phyloP scores from a whole-genome alignment of 2,888 invertebrate species.

The Hydraecia micacea region DNA sequence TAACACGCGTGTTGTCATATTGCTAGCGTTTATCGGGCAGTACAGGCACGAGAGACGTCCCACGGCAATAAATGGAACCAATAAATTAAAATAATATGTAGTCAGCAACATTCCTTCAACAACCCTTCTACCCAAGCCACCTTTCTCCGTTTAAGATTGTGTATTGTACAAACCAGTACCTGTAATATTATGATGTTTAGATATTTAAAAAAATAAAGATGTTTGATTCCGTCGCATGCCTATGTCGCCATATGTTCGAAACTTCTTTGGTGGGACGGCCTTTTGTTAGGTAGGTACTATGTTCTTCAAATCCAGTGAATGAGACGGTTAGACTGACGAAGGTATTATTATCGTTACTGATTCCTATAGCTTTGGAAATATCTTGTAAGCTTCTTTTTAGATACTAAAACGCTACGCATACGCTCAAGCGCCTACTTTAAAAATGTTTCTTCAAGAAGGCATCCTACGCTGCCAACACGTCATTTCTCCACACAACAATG shows the following conservation, averaged over 20 bases:
- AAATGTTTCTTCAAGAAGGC: not conserved
- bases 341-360: not conserved
- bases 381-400: not conserved
- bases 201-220: not conserved
- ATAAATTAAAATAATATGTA: not conserved
- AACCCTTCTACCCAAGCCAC: no score
- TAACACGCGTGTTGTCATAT: conserved; percentile 3
- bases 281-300: not conserved
- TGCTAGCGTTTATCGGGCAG: conserved; percentile 2
- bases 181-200: not conserved
- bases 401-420: not conserved
- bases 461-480: not conserved
- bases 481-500: not conserved
- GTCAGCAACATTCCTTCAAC: no score
- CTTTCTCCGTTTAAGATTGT: not conserved
- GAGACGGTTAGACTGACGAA: not conserved
- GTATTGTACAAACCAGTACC: not conserved
- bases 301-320: not conserved
- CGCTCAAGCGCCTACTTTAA: conserved; percentile 28
- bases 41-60: not conserved
- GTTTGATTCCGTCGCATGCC: not conserved
- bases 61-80: not conserved
- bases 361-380: not conserved
- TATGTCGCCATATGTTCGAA: not conserved
- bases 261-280: not conserved